Percentiles rank a stretch among this genome's conserved stretches.
These are phyloP conservation scores for Psilopogon haemacephalus DNA, from an alignment of 2,113 vertebrate genomes.

Conservation along the genomic window DNA sequence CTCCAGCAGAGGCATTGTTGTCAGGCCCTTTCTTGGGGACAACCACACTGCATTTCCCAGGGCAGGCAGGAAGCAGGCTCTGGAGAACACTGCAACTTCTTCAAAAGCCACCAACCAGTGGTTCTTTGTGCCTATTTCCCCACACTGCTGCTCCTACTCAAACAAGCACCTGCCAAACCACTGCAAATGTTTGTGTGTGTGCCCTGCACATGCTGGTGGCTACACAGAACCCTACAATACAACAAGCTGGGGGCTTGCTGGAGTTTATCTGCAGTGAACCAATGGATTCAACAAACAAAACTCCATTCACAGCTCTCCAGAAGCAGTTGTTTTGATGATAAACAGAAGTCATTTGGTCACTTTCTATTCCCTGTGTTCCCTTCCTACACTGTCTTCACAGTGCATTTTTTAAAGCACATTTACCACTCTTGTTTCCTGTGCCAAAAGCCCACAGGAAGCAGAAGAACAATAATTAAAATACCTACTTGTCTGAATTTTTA, in stretches of 20 bases:
- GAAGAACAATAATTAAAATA: not conserved
- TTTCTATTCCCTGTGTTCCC: not conserved
- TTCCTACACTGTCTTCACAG: not conserved
- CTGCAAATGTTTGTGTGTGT: not conserved
- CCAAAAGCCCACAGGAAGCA: not conserved
- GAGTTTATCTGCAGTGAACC: not conserved
- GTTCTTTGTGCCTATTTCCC: not conserved
- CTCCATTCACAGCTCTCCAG: not conserved
- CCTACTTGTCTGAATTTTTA: not conserved
- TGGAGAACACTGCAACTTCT: not conserved
- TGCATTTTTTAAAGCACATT: not conserved
- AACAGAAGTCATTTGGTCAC: not conserved
- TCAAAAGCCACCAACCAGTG: not conserved
- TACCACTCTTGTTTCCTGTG: not conserved
- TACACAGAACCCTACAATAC: not conserved
- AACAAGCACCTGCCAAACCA: not conserved
- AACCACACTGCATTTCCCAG: not conserved
- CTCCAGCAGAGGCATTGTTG: rapidly evolving
- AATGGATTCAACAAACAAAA: not conserved
- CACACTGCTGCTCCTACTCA: not conserved
- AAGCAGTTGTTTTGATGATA: not conserved
- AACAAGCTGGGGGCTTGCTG: not conserved
- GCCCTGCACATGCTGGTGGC: not conserved
- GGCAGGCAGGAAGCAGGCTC: not conserved
- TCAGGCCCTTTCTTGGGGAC: not conserved